Conservation (phyloP, 2,797 vertebrate genomes). For the Pitangus sulphuratus region DNA sequence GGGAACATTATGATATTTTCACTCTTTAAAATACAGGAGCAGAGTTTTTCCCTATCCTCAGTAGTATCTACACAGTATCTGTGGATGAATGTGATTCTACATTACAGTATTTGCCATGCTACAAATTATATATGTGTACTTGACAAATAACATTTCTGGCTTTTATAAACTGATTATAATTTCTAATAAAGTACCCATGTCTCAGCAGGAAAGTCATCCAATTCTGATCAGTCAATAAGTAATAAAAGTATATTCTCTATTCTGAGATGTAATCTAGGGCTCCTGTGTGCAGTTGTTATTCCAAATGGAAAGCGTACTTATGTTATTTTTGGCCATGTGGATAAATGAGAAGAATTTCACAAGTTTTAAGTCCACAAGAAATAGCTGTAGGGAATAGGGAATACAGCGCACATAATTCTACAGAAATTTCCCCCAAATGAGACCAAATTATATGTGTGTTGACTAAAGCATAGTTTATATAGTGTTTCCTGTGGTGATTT, state of each 20-base stretch:
- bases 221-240: not conserved
- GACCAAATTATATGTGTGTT: not conserved
- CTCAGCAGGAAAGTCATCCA: not conserved
- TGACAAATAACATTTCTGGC: not conserved
- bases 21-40: not conserved
- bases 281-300: not conserved
- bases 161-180: not conserved
- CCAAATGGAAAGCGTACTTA: not conserved
- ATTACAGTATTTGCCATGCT: not conserved
- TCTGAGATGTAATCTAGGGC: not conserved
- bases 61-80: not conserved
- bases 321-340: not conserved
- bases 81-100: not conserved
- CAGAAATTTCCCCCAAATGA: not conserved
- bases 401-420: not conserved
- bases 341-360: not conserved
- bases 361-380: not conserved
- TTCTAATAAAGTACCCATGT: not conserved
- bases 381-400: not conserved
- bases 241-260: not conserved
- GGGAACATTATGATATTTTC: not conserved
- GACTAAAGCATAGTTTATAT: not conserved
- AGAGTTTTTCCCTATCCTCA: not conserved
- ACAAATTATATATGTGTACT: not conserved
- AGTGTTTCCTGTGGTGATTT: not conserved